Base-by-base conservation (phyloP, 2,113 vertebrate genomes). In the Aspidoscelis tigris region DNA sequence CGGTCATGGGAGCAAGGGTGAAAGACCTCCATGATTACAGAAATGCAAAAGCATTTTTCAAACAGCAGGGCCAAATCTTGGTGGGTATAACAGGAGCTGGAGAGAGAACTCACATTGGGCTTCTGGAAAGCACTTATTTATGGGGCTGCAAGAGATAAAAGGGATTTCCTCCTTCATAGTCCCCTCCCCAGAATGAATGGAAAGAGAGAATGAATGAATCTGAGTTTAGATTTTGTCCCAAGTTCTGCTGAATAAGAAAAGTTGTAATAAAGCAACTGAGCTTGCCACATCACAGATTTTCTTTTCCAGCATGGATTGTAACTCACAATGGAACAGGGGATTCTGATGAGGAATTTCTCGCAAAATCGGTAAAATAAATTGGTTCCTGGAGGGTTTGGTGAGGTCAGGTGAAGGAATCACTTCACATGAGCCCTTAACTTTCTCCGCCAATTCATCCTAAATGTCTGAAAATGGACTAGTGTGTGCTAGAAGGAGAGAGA, bases 311-410 rank as follows among this genome's bases (percentile, higher is more conserved):
- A 53, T 20, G 4, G 14, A 53, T 70, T 5, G 33, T 16, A 70
- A 18, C 7, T 16, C n/a, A 70, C n/a, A 39, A 39, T 24, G 65
- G 24, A 66, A 66, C 4, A 24, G 20, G 21, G 10, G 21, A 24
- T 50, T 50, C 47, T 50, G 47, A 50, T 50, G 22, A 66, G 4
- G 65, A 9, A 22, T 26, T 26, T 83, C 4, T 73, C 78, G 84
- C 75, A 91, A 90, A 91, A 33, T 33, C 92, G 92, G 91, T 91
- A 90, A 90, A 88, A 83, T 78, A 68, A 0, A 4, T 8, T 2
- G 41, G 43, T 47, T 76, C 82, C 33, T 4, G 12, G 16, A 10
- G 55, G 4, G 11, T 1, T 39, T 7, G 10, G 16, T 14, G 44
- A 3, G 11, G 1, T 5, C 22, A 68, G 0, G 5, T 0, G 5